phyloP scores from a whole-genome alignment of 2,888 invertebrate genomes.

The Cylindroiulus punctatus region DNA sequence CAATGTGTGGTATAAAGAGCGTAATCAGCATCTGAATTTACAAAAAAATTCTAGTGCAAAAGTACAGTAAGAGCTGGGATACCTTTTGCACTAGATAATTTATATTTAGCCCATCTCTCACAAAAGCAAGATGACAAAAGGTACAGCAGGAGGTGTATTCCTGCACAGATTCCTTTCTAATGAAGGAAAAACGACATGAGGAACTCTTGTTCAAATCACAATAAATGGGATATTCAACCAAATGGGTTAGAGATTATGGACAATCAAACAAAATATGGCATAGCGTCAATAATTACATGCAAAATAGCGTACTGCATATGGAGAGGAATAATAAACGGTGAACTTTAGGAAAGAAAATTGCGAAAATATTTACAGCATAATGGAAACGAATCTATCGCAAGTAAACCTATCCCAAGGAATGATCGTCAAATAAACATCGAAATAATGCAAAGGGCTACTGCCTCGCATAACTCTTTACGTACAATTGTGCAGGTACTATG shows the following conservation, averaged over 20 bases:
- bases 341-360: background rate
- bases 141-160: too few relatives aligned
- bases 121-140: too few relatives aligned
- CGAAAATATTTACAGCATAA: conserved; percentile 4
- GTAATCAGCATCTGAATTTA: background rate
- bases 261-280: background rate
- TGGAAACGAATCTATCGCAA: background rate
- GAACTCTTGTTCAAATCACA: background rate
- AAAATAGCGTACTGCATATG: background rate
- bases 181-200: too few relatives aligned
- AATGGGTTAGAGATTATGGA: background rate
- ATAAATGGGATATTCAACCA: background rate
- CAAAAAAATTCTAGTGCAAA: background rate
- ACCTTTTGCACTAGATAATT: background rate
- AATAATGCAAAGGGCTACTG: background rate
- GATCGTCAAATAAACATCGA: background rate
- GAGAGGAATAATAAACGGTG: background rate
- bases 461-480: background rate
- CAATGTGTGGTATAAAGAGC: background rate
- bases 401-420: background rate
- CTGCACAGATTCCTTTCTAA: too few relatives aligned
- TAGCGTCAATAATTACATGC: conserved; percentile 2
- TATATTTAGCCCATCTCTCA: background rate
- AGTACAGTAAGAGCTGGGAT: background rate
- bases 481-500: conserved; percentile 28